phyloP scores from a whole-genome alignment of 2,113 vertebrate genomes.

The Cardinalis cardinalis region DNA sequence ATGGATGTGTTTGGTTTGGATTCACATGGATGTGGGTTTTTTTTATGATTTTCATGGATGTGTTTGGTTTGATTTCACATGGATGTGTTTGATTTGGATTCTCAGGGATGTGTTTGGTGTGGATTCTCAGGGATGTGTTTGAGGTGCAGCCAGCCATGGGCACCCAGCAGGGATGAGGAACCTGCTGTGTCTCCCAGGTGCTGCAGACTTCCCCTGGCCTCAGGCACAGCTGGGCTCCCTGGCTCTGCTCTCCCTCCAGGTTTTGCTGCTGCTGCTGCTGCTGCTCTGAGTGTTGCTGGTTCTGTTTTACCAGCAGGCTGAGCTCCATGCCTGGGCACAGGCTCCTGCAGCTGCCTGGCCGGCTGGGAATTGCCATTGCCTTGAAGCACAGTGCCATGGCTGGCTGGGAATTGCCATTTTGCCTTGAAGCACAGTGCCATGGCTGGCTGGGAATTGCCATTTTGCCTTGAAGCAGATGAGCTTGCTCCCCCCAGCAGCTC shows the following conservation, averaged over 20 bases:
- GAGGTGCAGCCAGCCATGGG: not conserved
- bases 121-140: not conserved
- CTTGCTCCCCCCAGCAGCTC: not conserved
- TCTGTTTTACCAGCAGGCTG: not conserved
- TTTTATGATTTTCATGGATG: too few relatives aligned
- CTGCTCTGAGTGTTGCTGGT: not conserved
- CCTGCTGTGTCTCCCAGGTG: rapidly evolving
- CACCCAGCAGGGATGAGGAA: not conserved
- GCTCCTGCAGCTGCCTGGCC: not conserved
- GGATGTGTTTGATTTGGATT: too few relatives aligned
- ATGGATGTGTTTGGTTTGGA: too few relatives aligned
- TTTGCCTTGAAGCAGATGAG: constrained; percentile 10
- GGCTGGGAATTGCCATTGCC: not conserved
- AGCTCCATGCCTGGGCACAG: rapidly evolving
- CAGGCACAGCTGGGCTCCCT: not conserved
- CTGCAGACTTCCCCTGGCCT: not conserved
- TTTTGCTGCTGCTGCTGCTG: not conserved
- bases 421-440: not conserved
- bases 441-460: not conserved
- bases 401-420: not conserved
- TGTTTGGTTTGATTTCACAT: not conserved
- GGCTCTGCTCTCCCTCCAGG: not conserved
- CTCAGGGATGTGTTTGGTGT: too few relatives aligned
- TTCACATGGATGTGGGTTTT: too few relatives aligned
- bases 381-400: too few relatives aligned